Base-by-base conservation (phyloP, 2,888 invertebrate species). In the Troides helena region DNA sequence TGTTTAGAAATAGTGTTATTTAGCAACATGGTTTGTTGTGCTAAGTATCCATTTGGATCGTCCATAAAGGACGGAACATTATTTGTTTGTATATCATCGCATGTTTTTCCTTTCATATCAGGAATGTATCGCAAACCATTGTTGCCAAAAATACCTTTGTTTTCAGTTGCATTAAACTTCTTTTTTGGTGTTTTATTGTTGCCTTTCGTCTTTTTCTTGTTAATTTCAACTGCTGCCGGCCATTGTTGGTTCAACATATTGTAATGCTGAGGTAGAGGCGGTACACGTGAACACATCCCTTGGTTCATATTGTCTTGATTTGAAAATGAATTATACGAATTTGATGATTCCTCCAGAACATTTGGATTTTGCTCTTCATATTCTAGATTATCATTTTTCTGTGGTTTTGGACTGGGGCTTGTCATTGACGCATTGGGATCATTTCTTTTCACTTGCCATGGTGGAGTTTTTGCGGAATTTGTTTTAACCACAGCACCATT, bases 41-140 rank as follows among this genome's bases (percentile, higher is more conserved):
- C 97, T 76, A 98, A 90, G 87, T 97, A 98, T 3, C 97, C 98
- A 79, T 96, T 96, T 0, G 98, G 98, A 86, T 98, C 98, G 76
- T 98, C 98, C 93, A 98, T 95, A 83, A 98, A 98, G 50, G 97
- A 97, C 1, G 97, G 97, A 74, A 95, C 89, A 73, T 93, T 94
- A 73, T 94, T 94, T 75, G 84, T 86, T 43, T 93, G 85, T 70
- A 86, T 81, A 72, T 93, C 87, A 72, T 93, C 93, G 73, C 90
- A 89, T 10, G 87, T 84, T 77, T 92, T 90, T 66, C 79, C 82
- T 84, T 93, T 92, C 14, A 80, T 65, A 63, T 92, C 90, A 70
- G 88, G 86, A 17, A 86, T 71, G 62, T 85, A 75, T 72, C 89
- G 83, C 75, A 89, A 81, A 4, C 89, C 88, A 72, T 90, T 90